Base-by-base conservation (phyloP, 2,797 vertebrate genomes). In the Crossoptilon crossoptilon region DNA sequence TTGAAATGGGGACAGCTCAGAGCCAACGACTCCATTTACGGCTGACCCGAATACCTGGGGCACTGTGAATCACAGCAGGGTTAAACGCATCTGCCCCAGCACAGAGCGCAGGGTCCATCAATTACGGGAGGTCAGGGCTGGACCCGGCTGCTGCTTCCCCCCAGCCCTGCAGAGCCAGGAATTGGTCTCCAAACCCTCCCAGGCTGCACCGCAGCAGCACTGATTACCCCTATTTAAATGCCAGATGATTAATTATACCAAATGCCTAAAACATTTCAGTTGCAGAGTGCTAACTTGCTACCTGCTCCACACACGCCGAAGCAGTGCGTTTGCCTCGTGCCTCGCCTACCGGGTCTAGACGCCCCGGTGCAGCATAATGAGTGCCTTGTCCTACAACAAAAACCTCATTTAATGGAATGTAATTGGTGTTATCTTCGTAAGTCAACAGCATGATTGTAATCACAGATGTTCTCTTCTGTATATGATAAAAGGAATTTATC, bases 91-190 rank as follows among this genome's bases (percentile, higher is more conserved):
- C 56, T 69, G 68, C 56, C 46, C 59, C 0, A 3, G 8, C 0
- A 0, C 1, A 58, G n/a, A 0, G 5, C 13, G 53, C 44, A 0
- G 31, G 26, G 24, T 44, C 46, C 44, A 13, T 15, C 46, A 56
- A 60, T 3, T 6, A 31, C 8, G 2, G 39, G 29, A 51, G 80
- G 68, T 53, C 18, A 67, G 48, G 37, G 13, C 33, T 12, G 26
- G 69, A 64, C 59, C 71, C 19, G 3, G 55, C 53, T 13, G 70
- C 64, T 29, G 77, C 59, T 71, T 49, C 33, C 29, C 44, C 44
- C 39, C 4, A 0, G 21, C 8, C 37, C 59, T 10, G 46, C 6
- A 4, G 46, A 0, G 24, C 2, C 0, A 26, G 56, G 55, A 39
- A 12, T 12, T 67, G 74, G 8, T 6, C 69, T 19, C 6, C 2